Conservation (phyloP, 2,888 invertebrate genomes). For the Icerya purchasi region DNA sequence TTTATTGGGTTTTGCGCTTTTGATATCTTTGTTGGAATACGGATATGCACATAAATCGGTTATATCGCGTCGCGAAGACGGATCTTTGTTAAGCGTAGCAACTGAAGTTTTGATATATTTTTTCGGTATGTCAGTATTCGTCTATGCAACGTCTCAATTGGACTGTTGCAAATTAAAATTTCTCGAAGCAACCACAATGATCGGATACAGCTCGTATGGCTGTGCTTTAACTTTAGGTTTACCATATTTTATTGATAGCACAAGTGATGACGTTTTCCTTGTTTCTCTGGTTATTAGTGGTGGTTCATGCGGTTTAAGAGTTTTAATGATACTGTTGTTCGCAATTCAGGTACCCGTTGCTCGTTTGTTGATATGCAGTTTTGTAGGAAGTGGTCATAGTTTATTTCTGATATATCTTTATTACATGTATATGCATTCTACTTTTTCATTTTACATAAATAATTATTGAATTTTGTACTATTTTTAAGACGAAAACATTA, state of each 20-base stretch:
- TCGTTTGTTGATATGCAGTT: slow-evolving; percentile 29
- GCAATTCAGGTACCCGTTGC: slow-evolving; percentile 28
- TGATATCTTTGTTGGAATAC: slow-evolving; percentile 21
- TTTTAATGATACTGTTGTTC: slow-evolving; percentile 27
- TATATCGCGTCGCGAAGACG: neutral
- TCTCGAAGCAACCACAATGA: slow-evolving; percentile 20
- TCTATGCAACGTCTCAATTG: slow-evolving; percentile 4
- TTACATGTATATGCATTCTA: slow-evolving; percentile 30
- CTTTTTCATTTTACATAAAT: slow-evolving; percentile 28
- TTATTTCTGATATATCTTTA: slow-evolving; percentile 31
- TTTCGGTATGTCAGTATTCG: slow-evolving; percentile 3
- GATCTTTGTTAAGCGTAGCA: slow-evolving; percentile 1
- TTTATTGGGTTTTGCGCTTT: slow-evolving; percentile 24
- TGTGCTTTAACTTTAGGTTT: slow-evolving; percentile 27
- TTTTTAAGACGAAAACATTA: too few relatives aligned
- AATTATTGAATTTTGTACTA: too few relatives aligned
- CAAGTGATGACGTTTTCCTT: slow-evolving; percentile 28
- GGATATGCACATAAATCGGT: slow-evolving; percentile 5
- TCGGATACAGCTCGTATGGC: slow-evolving; percentile 30
- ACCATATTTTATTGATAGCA: slow-evolving; percentile 26
- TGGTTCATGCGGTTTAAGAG: slow-evolving; percentile 28
- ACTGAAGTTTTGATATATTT: slow-evolving; percentile 7
- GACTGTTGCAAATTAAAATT: slow-evolving; percentile 8
- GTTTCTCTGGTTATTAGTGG: slow-evolving; percentile 27
- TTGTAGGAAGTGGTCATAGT: slow-evolving; percentile 27